A percentile compares a stretch with the other conserved stretches of the same genome.
Conservation (phyloP, 2,888 invertebrate species). For the Pheosia gnoma region DNA sequence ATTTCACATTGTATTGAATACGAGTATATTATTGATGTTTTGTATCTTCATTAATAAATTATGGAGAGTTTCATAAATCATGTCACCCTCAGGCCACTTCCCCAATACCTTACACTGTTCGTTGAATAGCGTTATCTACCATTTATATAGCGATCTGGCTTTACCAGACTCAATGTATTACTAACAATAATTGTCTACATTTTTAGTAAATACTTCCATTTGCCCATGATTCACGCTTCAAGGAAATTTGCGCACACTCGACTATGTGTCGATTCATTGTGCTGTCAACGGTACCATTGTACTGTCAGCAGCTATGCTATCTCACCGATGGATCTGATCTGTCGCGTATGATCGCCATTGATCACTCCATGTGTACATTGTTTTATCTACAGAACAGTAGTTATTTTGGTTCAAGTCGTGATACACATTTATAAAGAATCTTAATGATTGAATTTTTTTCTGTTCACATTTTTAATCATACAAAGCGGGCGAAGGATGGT, state of each 20-base stretch:
- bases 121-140: too few relatives aligned
- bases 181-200: not conserved
- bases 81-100: too few relatives aligned
- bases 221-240: slow-evolving; percentile 1
- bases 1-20: too few relatives aligned
- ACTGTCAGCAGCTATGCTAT: slow-evolving; percentile 22
- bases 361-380: slow-evolving; percentile 33
- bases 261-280: slow-evolving; percentile 31
- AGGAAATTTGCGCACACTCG: slow-evolving; percentile 20
- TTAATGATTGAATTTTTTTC: too few relatives aligned
- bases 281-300: slow-evolving; percentile 31
- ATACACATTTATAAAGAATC: not conserved
- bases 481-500: too few relatives aligned
- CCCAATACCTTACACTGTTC: too few relatives aligned
- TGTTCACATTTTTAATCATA: too few relatives aligned
- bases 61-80: too few relatives aligned
- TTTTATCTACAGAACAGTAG: slow-evolving; percentile 15
- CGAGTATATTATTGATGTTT: too few relatives aligned
- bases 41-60: too few relatives aligned
- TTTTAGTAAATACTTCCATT: not conserved
- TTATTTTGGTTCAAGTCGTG: not conserved
- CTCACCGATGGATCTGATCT: slow-evolving; percentile 35
- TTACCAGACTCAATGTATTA: too few relatives aligned
- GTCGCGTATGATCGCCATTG: slow-evolving; percentile 35
- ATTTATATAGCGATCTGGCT: too few relatives aligned